Percentiles rank a stretch among this genome's conserved stretches.
Evolutionary conservation across 2,797 vertebrate species (phyloP).

Genomic region (Sandelia bainsii): DNA sequence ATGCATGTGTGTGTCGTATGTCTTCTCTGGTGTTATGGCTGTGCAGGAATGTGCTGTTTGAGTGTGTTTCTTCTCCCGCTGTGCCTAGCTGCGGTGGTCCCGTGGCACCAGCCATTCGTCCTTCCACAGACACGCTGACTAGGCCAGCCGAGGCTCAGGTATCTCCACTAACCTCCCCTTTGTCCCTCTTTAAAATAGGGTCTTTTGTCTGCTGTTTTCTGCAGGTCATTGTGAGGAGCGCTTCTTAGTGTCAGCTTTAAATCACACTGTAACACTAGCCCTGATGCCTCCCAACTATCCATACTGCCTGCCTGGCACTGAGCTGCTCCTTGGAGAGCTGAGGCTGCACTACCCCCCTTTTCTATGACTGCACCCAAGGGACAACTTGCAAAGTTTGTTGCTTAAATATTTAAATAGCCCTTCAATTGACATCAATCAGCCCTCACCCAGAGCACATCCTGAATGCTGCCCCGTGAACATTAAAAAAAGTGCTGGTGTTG

Average conservation of each 20-base stretch:
- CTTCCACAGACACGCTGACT: constrained; percentile 81
- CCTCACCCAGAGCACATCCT: constrained; percentile 63
- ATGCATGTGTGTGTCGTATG: constrained; percentile 33
- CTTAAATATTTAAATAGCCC: constrained; percentile 87
- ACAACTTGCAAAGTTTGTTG: constrained; percentile 83
- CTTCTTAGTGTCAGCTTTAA: constrained; percentile 94
- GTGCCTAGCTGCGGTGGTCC: constrained; percentile 72
- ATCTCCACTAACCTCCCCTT: constrained; percentile 88
- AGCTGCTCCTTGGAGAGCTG: constrained; percentile 83
- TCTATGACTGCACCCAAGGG: constrained; percentile 83
- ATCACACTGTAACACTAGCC: constrained; percentile 89
- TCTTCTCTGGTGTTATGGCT: constrained; percentile 42
- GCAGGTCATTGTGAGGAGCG: constrained; percentile 90
- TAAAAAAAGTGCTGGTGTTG: constrained; percentile 36
- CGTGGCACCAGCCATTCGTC: constrained; percentile 71
- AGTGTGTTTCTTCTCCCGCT: constrained; percentile 55
- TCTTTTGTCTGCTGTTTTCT: constrained; percentile 88
- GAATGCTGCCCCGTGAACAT: constrained; percentile 50
- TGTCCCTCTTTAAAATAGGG: constrained; percentile 88
- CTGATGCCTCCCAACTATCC: constrained; percentile 84
- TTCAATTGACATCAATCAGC: constrained; percentile 79
- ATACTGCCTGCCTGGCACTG: constrained; percentile 79
- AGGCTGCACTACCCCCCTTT: constrained; percentile 76
- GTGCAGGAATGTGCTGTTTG: constrained; percentile 66
- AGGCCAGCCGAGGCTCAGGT: constrained; percentile 82